Conservation (phyloP, 1,140 invertebrate genomes). For the Nasonia giraulti region DNA sequence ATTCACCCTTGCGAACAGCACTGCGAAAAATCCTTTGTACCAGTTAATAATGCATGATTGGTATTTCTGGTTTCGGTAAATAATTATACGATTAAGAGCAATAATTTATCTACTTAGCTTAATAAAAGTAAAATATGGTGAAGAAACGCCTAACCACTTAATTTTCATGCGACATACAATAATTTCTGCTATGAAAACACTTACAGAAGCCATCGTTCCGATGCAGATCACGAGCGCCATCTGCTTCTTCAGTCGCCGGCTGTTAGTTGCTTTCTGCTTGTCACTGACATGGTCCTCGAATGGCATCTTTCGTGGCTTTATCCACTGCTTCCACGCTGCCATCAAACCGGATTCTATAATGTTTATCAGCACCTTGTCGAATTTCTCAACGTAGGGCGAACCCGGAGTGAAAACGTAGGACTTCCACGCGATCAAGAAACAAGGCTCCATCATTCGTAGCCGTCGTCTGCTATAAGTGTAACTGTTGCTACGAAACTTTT, state of each 20-base stretch:
- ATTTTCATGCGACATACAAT: background rate
- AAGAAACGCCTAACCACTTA: background rate
- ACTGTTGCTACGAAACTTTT: background rate
- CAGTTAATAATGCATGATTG: no score
- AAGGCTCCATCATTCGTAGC: background rate
- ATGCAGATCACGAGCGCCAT: background rate
- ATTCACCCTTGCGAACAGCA: no score
- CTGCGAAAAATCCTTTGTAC: no score
- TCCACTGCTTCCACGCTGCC: background rate
- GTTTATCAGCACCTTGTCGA: background rate
- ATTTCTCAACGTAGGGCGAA: constrained; percentile 13
- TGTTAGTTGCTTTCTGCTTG: background rate
- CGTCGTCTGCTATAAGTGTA: no score
- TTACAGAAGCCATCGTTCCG: background rate
- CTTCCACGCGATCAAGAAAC: background rate
- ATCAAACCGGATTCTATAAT: background rate
- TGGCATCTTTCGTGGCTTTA: no score
- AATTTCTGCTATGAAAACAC: background rate
- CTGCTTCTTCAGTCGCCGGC: background rate
- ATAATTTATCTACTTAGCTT: no score
- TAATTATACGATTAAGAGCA: no score
- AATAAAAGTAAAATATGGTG: no score
- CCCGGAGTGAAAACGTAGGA: constrained; percentile 14
- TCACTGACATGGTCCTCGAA: no score
- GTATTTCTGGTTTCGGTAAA: no score